These are phyloP conservation scores for Pseudochromis fuscus DNA, from an alignment of 2,797 vertebrate genomes.

Conservation along the genomic window DNA sequence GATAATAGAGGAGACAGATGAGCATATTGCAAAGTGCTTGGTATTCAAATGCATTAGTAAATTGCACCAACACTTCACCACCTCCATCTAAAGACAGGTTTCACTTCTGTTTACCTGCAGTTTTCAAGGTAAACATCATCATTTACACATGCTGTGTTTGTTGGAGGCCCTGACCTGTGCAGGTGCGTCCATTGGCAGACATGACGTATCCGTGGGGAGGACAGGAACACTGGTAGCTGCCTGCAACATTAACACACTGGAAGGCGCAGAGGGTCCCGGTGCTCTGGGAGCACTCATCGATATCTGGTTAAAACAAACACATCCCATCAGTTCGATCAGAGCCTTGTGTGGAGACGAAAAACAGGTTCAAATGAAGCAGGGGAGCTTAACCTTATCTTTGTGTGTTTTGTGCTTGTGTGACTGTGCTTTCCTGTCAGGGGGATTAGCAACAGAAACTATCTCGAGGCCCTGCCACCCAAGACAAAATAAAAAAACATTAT, in stretches of 20 bases:
- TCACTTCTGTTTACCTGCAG: no score
- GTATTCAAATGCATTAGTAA: not conserved
- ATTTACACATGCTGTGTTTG: no score
- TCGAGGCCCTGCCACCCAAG: not conserved
- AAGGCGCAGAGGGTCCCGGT: conserved; percentile 92
- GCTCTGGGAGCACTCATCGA: conserved; percentile 93
- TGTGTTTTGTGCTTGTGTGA: not conserved
- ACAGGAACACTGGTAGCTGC: conserved; percentile 94
- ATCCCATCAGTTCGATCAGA: not conserved
- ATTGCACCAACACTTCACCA: not conserved
- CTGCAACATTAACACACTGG: conserved; percentile 92
- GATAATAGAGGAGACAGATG: no score
- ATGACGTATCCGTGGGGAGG: conserved; percentile 90
- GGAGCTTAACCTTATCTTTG: not conserved
- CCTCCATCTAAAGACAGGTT: no score
- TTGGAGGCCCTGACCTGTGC: conserved; percentile 90
- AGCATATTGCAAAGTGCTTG: not conserved
- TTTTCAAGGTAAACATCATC: no score
- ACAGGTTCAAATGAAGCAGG: no score
- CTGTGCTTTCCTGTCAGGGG: not conserved
- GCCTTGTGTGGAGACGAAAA: no score
- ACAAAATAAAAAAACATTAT: not conserved
- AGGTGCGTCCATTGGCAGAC: conserved; percentile 91
- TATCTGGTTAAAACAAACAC: conserved; percentile 83
- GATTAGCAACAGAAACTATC: not conserved